phyloP scores from a whole-genome alignment of 2,113 vertebrate genomes.

The Eulemur macaco region DNA sequence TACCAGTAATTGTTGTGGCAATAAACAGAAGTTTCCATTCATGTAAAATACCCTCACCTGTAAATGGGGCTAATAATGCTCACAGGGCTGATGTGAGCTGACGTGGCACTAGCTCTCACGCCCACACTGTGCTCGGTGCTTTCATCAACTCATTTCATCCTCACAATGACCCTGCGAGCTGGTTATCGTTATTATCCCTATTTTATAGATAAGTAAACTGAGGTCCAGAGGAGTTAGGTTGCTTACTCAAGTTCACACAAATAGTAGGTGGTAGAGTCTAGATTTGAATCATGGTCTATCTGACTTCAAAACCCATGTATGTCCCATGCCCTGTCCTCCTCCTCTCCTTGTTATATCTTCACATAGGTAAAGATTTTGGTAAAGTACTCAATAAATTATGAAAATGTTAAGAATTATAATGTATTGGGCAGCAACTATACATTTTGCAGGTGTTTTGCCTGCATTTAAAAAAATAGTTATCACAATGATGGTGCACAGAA shows the following conservation, averaged over 20 bases:
- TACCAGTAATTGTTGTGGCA: not conserved
- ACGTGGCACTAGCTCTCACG: not conserved
- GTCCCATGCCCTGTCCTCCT: not conserved
- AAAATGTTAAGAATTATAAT: conserved; percentile 29
- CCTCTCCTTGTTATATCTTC: not conserved
- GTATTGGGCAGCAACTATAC: not conserved
- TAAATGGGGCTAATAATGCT: not conserved
- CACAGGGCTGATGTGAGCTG: not conserved
- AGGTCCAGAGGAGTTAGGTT: not conserved
- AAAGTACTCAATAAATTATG: not conserved
- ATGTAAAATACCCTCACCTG: conserved; percentile 31
- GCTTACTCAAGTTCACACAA: not conserved
- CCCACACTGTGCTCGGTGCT: not conserved
- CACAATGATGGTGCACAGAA: not conserved
- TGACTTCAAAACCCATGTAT: not conserved
- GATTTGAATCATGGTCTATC: not conserved
- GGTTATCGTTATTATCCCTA: not conserved
- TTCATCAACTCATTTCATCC: not conserved
- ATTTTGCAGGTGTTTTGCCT: not conserved
- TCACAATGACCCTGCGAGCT: not conserved
- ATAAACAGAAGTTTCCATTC: not conserved
- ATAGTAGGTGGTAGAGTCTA: not conserved
- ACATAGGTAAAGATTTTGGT: not conserved
- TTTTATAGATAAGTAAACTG: conserved; percentile 1
- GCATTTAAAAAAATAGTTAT: not conserved